Conservation (phyloP, 2,888 invertebrate species). For the Dinocampus coccinellae region DNA sequence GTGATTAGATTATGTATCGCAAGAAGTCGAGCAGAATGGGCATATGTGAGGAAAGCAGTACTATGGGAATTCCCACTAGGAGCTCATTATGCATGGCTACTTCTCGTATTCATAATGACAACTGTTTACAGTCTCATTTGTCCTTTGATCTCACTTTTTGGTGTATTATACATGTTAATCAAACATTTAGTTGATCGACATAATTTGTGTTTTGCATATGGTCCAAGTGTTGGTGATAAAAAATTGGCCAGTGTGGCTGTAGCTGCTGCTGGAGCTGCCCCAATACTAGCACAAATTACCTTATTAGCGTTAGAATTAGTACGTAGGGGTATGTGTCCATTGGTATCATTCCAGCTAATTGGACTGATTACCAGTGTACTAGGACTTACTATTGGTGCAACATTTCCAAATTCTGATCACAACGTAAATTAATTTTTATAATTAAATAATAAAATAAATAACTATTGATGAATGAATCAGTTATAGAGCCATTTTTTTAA, state of each 20-base stretch:
- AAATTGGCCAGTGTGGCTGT: conserved; percentile 65
- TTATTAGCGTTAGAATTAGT: conserved; percentile 64
- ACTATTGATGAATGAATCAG: not conserved
- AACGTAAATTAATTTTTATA: conserved; percentile 54
- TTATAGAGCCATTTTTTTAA: not conserved
- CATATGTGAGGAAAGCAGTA: conserved; percentile 87
- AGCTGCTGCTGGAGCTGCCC: conserved; percentile 65
- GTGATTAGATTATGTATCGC: conserved; percentile 85
- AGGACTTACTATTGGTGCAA: conserved; percentile 65
- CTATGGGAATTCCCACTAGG: conserved; percentile 94
- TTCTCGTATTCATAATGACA: conserved; percentile 90
- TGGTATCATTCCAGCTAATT: conserved; percentile 65
- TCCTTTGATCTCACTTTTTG: conserved; percentile 94
- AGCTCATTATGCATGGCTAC: conserved; percentile 94
- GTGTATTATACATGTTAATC: conserved; percentile 87
- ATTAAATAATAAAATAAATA: not conserved
- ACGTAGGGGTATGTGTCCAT: conserved; percentile 60
- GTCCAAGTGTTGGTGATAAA: conserved; percentile 74
- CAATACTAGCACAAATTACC: conserved; percentile 63
- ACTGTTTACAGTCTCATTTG: conserved; percentile 93
- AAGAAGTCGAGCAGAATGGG: conserved; percentile 87
- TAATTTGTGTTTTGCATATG: conserved; percentile 95
- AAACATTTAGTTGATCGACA: conserved; percentile 96
- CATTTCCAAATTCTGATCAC: conserved; percentile 62
- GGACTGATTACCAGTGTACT: conserved; percentile 65